Evolutionary conservation across 2,113 vertebrate species (phyloP).

Genomic region (Vimba vimba): DNA sequence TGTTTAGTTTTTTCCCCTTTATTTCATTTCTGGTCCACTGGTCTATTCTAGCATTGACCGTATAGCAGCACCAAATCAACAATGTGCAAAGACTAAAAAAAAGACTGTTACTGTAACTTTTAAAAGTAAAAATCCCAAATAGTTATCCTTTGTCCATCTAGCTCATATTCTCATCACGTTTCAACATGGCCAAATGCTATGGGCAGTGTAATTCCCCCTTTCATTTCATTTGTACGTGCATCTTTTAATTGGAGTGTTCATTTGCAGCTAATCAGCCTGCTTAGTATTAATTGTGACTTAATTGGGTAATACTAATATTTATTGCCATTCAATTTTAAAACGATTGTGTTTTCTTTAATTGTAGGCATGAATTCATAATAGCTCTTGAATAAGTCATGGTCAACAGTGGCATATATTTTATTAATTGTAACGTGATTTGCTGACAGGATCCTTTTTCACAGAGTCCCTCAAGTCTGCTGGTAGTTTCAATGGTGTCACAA

Average conservation of each 20-base stretch:
- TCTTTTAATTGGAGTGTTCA: conserved; percentile 47
- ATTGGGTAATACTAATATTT: conserved; percentile 82
- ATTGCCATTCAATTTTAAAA: conserved; percentile 79
- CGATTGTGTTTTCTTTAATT: conserved; percentile 81
- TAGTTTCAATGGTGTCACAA: conserved; percentile 74
- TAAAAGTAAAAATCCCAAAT: too few species aligned
- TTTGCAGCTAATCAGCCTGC: conserved; percentile 61
- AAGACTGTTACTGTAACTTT: not conserved
- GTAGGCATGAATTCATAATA: conserved; percentile 77
- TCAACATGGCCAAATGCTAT: not conserved
- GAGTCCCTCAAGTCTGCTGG: conserved; percentile 71
- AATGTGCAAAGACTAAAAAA: not conserved
- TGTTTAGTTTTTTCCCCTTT: not conserved
- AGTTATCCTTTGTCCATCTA: not conserved
- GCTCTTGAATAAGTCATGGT: conserved; percentile 82
- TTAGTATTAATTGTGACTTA: conserved; percentile 69
- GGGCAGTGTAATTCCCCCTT: not conserved
- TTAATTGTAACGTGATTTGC: conserved; percentile 77
- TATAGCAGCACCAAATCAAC: not conserved
- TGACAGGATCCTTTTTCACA: conserved; percentile 71
- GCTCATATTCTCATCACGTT: not conserved
- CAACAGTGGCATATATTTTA: conserved; percentile 78
- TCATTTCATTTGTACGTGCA: conserved; percentile 30
- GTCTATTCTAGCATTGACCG: not conserved
- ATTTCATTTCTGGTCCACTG: not conserved